Conservation (phyloP, 2,888 invertebrate species). For the Maniola hyperantus region DNA sequence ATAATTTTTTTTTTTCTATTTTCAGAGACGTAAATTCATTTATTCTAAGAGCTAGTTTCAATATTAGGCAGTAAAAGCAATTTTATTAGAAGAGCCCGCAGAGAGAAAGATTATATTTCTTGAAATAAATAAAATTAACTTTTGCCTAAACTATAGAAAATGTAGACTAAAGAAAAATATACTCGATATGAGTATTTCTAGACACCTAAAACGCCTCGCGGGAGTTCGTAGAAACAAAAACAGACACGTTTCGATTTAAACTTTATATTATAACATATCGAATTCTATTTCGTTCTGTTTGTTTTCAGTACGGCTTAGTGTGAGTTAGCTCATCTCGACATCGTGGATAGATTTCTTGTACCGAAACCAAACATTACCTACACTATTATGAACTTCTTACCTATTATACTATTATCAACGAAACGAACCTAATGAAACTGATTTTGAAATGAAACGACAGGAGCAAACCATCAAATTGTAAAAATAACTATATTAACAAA, state of each 20-base stretch:
- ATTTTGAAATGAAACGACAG: too few relatives aligned
- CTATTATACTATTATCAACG: too few relatives aligned
- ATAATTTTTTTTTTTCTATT: too few relatives aligned
- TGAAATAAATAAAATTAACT: background rate
- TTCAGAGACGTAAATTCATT: too few relatives aligned
- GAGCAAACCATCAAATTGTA: too few relatives aligned
- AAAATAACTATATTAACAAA: too few relatives aligned
- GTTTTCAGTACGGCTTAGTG: background rate
- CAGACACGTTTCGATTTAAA: conserved; percentile 11
- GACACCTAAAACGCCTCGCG: background rate
- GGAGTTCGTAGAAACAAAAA: background rate
- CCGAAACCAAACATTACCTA: too few relatives aligned
- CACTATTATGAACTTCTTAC: too few relatives aligned
- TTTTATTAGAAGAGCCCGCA: background rate
- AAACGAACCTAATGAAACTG: too few relatives aligned
- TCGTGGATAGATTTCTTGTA: background rate
- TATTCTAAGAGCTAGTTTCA: background rate
- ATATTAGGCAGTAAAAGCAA: background rate
- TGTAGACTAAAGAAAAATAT: too few relatives aligned
- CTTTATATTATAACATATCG: conserved; percentile 3
- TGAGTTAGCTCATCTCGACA: background rate
- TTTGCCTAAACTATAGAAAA: too few relatives aligned
- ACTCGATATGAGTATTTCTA: background rate
- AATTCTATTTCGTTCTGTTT: background rate
- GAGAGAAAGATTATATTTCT: background rate